A percentile compares a stretch with the other conserved stretches of the same genome.
Conservation (phyloP, 2,888 invertebrate genomes). For the Thymelicus acteon region DNA sequence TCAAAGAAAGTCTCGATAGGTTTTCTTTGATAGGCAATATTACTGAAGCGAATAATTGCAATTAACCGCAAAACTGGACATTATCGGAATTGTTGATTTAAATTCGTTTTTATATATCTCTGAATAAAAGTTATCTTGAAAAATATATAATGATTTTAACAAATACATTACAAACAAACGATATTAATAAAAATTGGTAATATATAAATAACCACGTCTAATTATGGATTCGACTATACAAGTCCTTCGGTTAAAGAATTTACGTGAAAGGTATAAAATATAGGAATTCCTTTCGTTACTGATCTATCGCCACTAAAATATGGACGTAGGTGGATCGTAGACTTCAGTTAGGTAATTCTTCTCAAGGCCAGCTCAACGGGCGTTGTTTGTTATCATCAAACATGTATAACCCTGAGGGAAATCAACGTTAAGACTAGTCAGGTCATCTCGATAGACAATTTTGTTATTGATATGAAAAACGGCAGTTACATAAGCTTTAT, state of each 20-base stretch:
- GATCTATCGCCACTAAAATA: neutral
- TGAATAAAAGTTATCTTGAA: no score
- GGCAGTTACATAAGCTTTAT: no score
- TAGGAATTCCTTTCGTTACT: neutral
- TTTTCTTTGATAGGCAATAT: neutral
- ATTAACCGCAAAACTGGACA: neutral
- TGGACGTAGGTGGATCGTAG: conserved; percentile 11
- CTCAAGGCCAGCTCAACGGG: conserved; percentile 9
- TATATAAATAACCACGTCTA: neutral
- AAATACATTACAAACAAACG: no score
- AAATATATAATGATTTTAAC: no score
- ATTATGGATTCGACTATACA: neutral
- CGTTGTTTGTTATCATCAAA: conserved; percentile 12
- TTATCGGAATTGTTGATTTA: no score
- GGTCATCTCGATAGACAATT: neutral
- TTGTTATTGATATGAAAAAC: no score
- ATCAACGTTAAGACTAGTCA: neutral
- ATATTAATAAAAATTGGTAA: no score
- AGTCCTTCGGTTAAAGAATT: neutral
- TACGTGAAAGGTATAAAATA: neutral
- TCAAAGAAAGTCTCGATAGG: neutral
- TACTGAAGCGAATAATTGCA: neutral
- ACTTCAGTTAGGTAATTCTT: conserved; percentile 11
- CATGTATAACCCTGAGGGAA: conserved; percentile 1
- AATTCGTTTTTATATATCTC: no score